phyloP scores from a whole-genome alignment of 2,113 vertebrate species.

The Neogale vison region DNA sequence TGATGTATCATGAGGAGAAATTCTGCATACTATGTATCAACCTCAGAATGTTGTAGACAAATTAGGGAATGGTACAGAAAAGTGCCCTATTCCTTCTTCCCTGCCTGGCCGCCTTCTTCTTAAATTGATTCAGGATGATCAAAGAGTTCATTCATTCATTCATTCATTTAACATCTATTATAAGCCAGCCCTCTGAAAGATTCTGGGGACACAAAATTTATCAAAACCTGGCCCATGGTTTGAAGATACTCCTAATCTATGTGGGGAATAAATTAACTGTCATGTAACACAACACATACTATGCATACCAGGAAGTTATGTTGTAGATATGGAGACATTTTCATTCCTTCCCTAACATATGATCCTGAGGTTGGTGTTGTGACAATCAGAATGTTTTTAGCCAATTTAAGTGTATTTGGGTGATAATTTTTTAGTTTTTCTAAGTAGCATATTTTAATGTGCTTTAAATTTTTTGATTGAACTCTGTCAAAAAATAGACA shows the following conservation, averaged over 20 bases:
- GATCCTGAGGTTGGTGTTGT: neutral
- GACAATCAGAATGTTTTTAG: neutral
- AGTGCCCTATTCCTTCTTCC: neutral
- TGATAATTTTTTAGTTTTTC: slow-evolving; percentile 57
- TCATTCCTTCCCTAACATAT: neutral
- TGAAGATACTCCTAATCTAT: neutral
- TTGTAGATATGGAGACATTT: neutral
- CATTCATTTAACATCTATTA: neutral
- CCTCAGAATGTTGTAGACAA: neutral
- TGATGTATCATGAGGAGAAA: neutral
- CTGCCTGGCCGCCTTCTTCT: neutral
- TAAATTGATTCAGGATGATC: neutral
- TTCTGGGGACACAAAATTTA: neutral
- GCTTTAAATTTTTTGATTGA: slow-evolving; percentile 61
- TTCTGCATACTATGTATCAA: neutral
- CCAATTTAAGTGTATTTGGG: slow-evolving; percentile 24
- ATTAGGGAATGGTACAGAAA: too few species aligned
- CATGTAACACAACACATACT: neutral
- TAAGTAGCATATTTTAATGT: slow-evolving; percentile 66
- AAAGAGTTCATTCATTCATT: neutral
- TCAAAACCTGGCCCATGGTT: neutral
- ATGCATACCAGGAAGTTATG: neutral
- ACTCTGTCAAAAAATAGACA: slow-evolving; percentile 64
- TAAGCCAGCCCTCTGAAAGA: neutral
- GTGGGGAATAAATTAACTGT: neutral